These are phyloP conservation scores for Cercopithecus hamlyni DNA, from an alignment of 2,797 vertebrate genomes.

Conservation along the genomic window DNA sequence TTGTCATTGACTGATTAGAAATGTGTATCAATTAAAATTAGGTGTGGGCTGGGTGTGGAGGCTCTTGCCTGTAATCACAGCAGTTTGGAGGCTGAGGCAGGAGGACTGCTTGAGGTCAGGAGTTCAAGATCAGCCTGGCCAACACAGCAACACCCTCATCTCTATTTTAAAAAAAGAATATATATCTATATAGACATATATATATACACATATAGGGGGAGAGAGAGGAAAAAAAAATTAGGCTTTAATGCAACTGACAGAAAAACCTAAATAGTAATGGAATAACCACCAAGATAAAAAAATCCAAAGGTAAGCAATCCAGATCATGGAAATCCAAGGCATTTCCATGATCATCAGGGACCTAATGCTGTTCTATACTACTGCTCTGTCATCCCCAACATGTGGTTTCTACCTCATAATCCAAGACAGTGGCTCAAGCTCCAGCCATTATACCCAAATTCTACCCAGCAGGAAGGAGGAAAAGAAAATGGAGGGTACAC, in stretches of 20 bases:
- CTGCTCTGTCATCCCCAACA: neutral
- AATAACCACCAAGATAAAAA: neutral
- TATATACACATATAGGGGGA: rapidly evolving
- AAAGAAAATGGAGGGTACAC: neutral
- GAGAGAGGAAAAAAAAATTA: neutral
- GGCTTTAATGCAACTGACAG: neutral
- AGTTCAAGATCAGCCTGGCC: neutral
- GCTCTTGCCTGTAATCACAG: neutral
- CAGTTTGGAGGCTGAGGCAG: neutral
- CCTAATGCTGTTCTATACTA: neutral
- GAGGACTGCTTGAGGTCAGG: neutral
- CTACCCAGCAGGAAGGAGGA: neutral
- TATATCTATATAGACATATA: neutral
- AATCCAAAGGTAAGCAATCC: neutral
- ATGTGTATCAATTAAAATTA: neutral
- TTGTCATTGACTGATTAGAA: neutral
- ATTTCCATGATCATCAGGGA: conserved; percentile 2
- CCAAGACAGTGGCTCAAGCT: neutral
- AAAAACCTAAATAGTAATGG: neutral
- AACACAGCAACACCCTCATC: neutral
- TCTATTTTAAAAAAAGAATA: neutral
- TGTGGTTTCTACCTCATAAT: neutral
- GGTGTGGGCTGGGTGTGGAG: neutral
- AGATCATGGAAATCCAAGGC: neutral
- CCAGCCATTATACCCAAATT: neutral